phyloP scores from a whole-genome alignment of 1,140 invertebrate genomes.

The Bombyx mandarina region DNA sequence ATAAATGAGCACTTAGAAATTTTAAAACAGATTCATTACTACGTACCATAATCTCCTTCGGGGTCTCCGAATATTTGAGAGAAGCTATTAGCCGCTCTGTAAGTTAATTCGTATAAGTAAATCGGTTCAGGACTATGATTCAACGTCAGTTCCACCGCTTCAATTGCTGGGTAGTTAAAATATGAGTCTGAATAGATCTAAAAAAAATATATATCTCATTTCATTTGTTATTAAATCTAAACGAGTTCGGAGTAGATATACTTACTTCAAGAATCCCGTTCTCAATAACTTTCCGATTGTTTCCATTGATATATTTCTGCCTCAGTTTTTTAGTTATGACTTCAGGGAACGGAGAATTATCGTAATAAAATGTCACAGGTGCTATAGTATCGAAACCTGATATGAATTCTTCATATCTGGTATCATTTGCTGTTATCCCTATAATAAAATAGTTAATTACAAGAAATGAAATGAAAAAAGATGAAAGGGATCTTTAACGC shows the following conservation, averaged over 20 bases:
- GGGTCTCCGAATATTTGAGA: constrained; percentile 77
- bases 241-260: constrained; percentile 19
- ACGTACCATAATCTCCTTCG: constrained; percentile 72
- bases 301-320: constrained; percentile 72
- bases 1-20: too few relatives aligned
- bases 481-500: too few relatives aligned
- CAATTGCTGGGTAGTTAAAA: constrained; percentile 74
- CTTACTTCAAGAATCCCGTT: constrained; percentile 32
- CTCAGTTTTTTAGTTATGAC: constrained; percentile 72
- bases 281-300: constrained; percentile 16
- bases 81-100: constrained; percentile 77
- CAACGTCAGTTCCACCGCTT: constrained; percentile 70
- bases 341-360: constrained; percentile 62
- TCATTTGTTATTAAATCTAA: neutral
- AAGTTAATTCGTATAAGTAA: constrained; percentile 78
- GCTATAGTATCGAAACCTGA: constrained; percentile 72
- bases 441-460: constrained; percentile 6
- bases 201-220: constrained; percentile 45
- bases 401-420: constrained; percentile 70
- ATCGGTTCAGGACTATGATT: constrained; percentile 64
- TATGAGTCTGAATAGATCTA: constrained; percentile 80
- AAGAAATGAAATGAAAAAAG: neutral
- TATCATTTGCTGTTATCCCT: constrained; percentile 45
- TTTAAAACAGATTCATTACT: too few relatives aligned
- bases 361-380: constrained; percentile 75